phyloP scores from a whole-genome alignment of 2,797 vertebrate species.

The Myripristis murdjan region DNA sequence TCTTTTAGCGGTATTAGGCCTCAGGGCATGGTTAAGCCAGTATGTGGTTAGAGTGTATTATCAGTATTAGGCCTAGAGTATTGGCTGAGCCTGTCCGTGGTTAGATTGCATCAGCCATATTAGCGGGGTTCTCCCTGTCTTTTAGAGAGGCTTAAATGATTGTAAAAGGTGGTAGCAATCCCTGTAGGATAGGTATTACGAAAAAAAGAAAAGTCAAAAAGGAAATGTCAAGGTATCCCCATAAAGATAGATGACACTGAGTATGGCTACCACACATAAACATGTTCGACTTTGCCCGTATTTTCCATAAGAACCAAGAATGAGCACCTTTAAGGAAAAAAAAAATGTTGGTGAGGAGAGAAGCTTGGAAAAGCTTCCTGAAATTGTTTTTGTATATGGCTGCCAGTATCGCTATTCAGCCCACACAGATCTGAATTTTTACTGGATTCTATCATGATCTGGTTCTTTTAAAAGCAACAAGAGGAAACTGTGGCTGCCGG shows the following conservation, averaged over 20 bases:
- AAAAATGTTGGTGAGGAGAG: neutral
- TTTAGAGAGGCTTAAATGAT: conserved; percentile 61
- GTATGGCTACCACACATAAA: conserved; percentile 30
- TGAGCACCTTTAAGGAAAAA: neutral
- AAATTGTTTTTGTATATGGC: no score
- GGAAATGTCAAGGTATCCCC: neutral
- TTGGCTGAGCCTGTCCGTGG: conserved; percentile 61
- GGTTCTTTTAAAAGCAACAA: no score
- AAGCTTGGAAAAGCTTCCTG: neutral
- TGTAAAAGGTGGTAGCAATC: conserved; percentile 48
- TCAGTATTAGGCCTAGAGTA: conserved; percentile 69
- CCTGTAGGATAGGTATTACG: conserved; percentile 36
- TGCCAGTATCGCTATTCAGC: no score
- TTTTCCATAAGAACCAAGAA: neutral
- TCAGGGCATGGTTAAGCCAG: conserved; percentile 72
- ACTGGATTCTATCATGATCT: no score
- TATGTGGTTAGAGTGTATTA: conserved; percentile 75
- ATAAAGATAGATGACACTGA: conserved; percentile 34
- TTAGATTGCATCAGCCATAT: conserved; percentile 59
- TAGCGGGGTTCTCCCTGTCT: conserved; percentile 60
- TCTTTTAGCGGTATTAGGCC: conserved; percentile 68
- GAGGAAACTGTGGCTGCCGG: no score
- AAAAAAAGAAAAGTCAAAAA: conserved; percentile 11
- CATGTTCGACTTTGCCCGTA: conserved; percentile 14
- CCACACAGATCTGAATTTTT: no score